Base-by-base conservation (phyloP, 2,113 vertebrate genomes). In the Pelodiscus sinensis region DNA sequence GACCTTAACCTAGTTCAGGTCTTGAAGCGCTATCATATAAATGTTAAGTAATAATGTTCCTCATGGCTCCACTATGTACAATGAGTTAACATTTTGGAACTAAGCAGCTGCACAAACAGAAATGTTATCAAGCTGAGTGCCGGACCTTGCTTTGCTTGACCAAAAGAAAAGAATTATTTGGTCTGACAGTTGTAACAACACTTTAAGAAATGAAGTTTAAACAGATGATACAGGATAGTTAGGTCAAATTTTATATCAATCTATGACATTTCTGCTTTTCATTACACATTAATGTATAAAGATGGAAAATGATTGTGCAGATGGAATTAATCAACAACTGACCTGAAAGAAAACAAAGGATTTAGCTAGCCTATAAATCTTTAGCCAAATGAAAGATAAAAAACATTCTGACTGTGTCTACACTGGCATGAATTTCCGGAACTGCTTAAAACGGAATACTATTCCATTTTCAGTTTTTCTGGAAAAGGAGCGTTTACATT, bases 251-350 rank as follows among this genome's bases (percentile, higher is more conserved):
- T 85, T 94, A 81, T 85, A 84, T 79, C 57, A 3, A 1, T 52
- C 87, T 90, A 15, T 93, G 79, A n/a, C 44, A 80, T 88, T 95
- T 96, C 71, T 94, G 44, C 55, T 83, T 93, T 82, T 85, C 54
- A 24, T 79, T 94, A 52, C 86, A 92, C 90, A 31, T 79, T 90
- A 83, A 56, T 90, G 85, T 87, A 92, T 0, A 18, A 86, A 79
- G 50, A 95, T 92, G 71, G 85, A 86, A 92, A 92, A 86, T 83
- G 73, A 31, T 35, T 62, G 0, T 73, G n/a, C 51, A 24, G 62
- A 88, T 6, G 83, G 62, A 94, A 65, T 92, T 94, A 89, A 86
- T 90, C 81, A 82, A 60, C 65, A 89, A 82, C 4, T 54, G 65
- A 87, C 60, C 90, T 88, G 10, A n/a, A 81, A 89, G 87, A 79